Conservation (phyloP, 2,113 vertebrate species). For the Seriola quinqueradiata region DNA sequence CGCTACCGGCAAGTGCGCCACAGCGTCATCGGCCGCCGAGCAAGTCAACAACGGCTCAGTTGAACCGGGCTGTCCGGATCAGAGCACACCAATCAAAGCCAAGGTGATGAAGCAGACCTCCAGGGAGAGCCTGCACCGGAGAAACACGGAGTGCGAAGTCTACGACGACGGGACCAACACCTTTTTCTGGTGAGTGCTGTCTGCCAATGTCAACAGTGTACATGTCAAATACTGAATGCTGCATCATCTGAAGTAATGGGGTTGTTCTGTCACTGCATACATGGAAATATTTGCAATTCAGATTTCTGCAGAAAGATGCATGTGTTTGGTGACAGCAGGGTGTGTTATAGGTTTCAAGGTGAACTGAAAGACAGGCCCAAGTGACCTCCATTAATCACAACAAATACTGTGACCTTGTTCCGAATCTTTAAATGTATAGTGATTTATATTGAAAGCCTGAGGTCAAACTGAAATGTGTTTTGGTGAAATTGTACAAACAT, state of each 20-base stretch:
- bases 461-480: not conserved
- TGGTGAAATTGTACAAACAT: not conserved
- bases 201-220: not conserved
- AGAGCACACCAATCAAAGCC: constrained; percentile 35
- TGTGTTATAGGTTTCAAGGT: constrained; percentile 61
- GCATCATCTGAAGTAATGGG: not conserved
- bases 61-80: constrained; percentile 60
- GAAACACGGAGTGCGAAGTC: constrained; percentile 91
- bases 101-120: constrained; percentile 76
- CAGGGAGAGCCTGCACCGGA: constrained; percentile 76
- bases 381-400: constrained; percentile 19
- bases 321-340: not conserved
- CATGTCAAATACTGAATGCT: not conserved
- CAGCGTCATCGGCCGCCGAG: constrained; percentile 56
- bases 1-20: constrained; percentile 52
- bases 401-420: constrained; percentile 3
- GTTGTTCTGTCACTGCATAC: too few relatives aligned
- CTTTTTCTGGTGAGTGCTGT: constrained; percentile 93
- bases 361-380: constrained; percentile 58
- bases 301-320: not conserved
- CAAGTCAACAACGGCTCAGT: constrained; percentile 67
- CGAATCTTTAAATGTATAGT: not conserved
- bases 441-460: too few relatives aligned
- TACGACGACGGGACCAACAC: constrained; percentile 98
- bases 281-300: not conserved